Evolutionary conservation across 2,113 vertebrate species (phyloP), one percentile per base, ranked within the genome.

Genomic region (Apistogramma diplotaenia): DNA sequence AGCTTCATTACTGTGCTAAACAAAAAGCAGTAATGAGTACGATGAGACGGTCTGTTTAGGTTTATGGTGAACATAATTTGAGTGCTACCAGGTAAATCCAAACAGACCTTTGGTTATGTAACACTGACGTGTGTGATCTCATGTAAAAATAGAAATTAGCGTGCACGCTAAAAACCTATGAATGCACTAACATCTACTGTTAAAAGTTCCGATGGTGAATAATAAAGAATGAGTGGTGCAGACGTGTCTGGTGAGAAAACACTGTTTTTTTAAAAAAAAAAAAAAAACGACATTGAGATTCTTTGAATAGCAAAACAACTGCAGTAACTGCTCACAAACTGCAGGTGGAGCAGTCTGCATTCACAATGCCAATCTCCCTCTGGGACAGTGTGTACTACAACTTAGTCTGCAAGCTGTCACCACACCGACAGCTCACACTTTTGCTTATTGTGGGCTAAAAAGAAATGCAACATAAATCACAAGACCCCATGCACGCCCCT

Each of bases 261-360:
- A 5, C 19, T 6, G 1, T 29, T 56, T 43, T 21, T 37, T 67
- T 40, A 5, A 5, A n/a, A n/a, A n/a, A n/a, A n/a, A n/a, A n/a
- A n/a, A n/a, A 19, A 53, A 16, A 35, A 78, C 85, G 87, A 78
- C 81, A 78, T 55, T 71, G 54, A 76, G 15, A 70, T 79, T 74
- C 46, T 29, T 59, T 6, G 6, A 58, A 78, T 86, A 88, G 16
- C 25, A 70, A 49, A 92, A 94, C 85, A 91, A 83, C 18, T 87
- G 92, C 87, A 92, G 81, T 6, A 61, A 46, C 54, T 5, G 3
- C 10, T 46, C 0, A 55, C 15, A 29, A 13, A 82, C 93, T 79
- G 87, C 88, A 92, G 91, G 84, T 81, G 93, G 93, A 62, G 90
- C 83, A 88, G 59, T 92, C 81, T 58, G 5, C 89, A 56, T 85